Base-by-base conservation (phyloP, 1,140 invertebrate genomes). In the Scaptomyza pallida region DNA sequence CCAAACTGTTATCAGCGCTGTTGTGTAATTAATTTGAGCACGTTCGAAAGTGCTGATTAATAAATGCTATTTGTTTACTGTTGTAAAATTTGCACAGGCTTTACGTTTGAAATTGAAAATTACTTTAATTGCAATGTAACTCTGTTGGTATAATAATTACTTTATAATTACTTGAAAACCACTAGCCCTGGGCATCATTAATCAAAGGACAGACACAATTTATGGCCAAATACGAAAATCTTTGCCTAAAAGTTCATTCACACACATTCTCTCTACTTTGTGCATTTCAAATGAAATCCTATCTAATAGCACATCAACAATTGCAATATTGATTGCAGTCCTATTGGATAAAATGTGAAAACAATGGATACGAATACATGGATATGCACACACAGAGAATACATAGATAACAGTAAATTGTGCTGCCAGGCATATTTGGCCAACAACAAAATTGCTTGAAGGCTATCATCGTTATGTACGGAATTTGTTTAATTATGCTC, bases 401-500 rank as follows among this genome's bases (percentile, higher is more conserved):
- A 12, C n/a, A 37, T 3, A 10, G 10, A 16, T 15, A 19, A 23
- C 9, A n/a, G 17, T n/a, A 10, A 47, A 47, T 26, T 47, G n/a
- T 47, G 45, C 45, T 26, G 35, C 10, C 23, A 30, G 26, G 15
- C 51, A 37, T 56, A 47, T 56, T 56, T 30, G 33, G 43, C 30
- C 43, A 15, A 19, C 12, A 56, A 13, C 62, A 57, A 48, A 15
- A 40, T 40, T 15, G 23, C 52, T 21, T 57, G 51, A n/a, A 26
- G 62, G 62, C 41, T 45, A 40, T 30, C 30, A 40, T 59, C 30
- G 44, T 47, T 47, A 45, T 47, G 43, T 23, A 15, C 9, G 54
- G 45, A 33, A 67, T 65, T 65, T 57, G 33, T 56, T 65, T 57
- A 57, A 65, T 55, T 65, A 48, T 59, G 63, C 45, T 35, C 23